Percentiles rank a stretch among this genome's conserved stretches.
phyloP scores from a whole-genome alignment of 1,140 invertebrate species.

The fruit fly (Drosophila melanogaster) region DNA sequence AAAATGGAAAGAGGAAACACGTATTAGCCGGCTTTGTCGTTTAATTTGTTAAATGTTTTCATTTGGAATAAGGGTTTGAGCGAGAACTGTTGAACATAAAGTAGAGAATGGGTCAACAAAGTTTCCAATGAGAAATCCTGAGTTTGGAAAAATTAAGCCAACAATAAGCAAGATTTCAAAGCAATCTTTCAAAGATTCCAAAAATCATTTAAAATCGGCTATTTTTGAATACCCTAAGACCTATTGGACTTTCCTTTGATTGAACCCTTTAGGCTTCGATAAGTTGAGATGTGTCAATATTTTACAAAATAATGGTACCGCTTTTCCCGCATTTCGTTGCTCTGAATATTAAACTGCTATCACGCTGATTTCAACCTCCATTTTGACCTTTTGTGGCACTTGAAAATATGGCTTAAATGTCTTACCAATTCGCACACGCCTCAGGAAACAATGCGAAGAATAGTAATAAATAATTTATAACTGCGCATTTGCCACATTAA shows the following conservation, averaged over 20 bases:
- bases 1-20: constrained; percentile 43
- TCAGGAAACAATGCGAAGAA: constrained; percentile 73
- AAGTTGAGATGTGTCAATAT: constrained; percentile 10
- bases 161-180: too few relatives aligned
- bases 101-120: neutral
- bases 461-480: constrained; percentile 83
- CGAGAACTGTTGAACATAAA: neutral
- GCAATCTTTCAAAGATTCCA: too few relatives aligned
- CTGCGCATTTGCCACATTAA: constrained; percentile 81
- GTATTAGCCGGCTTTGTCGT: constrained; percentile 52
- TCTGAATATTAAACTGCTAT: constrained; percentile 51
- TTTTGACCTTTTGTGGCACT: constrained; percentile 44
- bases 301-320: constrained; percentile 3
- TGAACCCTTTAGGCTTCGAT: neutral
- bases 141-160: too few relatives aligned
- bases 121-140: too few relatives aligned
- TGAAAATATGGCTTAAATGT: constrained; percentile 76
- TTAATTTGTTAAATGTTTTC: constrained; percentile 72
- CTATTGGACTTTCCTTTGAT: neutral
- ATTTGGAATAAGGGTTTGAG: constrained; percentile 10
- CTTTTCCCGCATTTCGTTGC: constrained; percentile 16
- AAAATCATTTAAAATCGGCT: too few relatives aligned
- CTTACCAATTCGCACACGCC: constrained; percentile 71
- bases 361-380: constrained; percentile 4
- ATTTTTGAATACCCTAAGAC: too few relatives aligned